These are phyloP conservation scores for Ericerus pela DNA, from an alignment of 1,140 invertebrate species.

Conservation along the genomic window DNA sequence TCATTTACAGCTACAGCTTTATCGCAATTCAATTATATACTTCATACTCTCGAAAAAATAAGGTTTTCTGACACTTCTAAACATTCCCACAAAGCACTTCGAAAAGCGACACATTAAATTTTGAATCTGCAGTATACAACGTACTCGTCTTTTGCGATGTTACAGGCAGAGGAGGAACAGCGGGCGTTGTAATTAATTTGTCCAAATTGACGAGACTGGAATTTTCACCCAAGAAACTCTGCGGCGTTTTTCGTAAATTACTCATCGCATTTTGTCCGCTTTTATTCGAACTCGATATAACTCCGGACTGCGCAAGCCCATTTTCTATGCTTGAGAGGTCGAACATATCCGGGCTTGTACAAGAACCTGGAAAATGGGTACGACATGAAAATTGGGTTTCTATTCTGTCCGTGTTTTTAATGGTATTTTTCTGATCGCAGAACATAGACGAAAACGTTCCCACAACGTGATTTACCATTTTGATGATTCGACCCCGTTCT, in stretches of 20 bases:
- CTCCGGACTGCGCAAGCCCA: constrained; percentile 13
- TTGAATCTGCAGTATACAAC: constrained; percentile 3
- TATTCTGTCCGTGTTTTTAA: no score
- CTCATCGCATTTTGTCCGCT: constrained; percentile 24
- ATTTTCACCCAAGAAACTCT: constrained; percentile 86
- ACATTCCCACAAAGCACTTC: neutral
- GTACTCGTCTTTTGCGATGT: constrained; percentile 17
- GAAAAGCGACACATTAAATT: neutral
- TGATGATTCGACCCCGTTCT: constrained; percentile 8
- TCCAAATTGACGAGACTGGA: constrained; percentile 86
- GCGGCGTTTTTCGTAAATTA: constrained; percentile 67
- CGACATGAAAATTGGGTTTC: no score
- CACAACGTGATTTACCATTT: constrained; percentile 8
- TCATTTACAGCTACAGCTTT: neutral
- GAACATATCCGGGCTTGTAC: constrained; percentile 43
- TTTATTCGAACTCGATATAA: neutral
- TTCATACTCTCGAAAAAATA: neutral
- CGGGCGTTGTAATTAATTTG: constrained; percentile 59
- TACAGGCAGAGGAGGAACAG: constrained; percentile 19
- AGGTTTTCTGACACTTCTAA: neutral
- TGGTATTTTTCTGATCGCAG: no score
- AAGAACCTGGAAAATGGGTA: constrained; percentile 29
- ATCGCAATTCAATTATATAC: neutral
- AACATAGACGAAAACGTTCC: no score
- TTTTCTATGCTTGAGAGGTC: constrained; percentile 47